phyloP scores from a whole-genome alignment of 2,797 vertebrate species.

The Neosilurus mollespiculum region DNA sequence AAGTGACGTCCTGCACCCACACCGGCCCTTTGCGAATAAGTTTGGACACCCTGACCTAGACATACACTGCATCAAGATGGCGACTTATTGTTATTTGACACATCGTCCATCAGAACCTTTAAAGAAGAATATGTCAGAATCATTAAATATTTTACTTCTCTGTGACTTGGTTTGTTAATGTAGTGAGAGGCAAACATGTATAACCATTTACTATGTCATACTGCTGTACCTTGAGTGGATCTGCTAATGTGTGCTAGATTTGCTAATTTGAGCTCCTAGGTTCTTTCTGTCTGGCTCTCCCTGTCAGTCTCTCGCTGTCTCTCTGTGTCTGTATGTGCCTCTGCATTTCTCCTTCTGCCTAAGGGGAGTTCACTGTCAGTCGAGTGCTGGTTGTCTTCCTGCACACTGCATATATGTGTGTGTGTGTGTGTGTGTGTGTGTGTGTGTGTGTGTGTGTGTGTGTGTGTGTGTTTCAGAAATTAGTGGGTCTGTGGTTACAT shows the following conservation, averaged over 20 bases:
- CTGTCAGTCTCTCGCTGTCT: constrained; percentile 37
- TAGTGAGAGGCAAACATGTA: background rate
- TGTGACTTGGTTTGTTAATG: background rate
- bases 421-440: background rate
- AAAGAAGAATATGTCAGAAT: background rate
- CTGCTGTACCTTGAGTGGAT: background rate
- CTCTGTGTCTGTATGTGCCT: background rate
- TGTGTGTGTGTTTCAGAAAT: background rate
- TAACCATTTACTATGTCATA: constrained; percentile 2
- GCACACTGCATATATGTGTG: background rate
- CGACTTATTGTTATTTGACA: background rate
- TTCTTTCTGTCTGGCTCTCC: constrained; percentile 26
- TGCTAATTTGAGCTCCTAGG: constrained; percentile 10
- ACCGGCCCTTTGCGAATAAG: too few relatives aligned
- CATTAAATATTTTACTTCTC: background rate
- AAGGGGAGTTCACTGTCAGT: constrained; percentile 33
- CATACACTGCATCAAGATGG: background rate
- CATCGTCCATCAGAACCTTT: background rate
- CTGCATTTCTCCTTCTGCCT: constrained; percentile 22
- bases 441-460: background rate
- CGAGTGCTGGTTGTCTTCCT: background rate
- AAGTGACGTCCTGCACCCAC: too few relatives aligned
- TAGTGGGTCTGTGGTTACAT: background rate
- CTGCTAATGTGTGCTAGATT: constrained; percentile 21
- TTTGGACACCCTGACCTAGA: too few relatives aligned